These are phyloP conservation scores for Myiothlypis coronata DNA, from an alignment of 2,797 vertebrate genomes.

Conservation along the genomic window DNA sequence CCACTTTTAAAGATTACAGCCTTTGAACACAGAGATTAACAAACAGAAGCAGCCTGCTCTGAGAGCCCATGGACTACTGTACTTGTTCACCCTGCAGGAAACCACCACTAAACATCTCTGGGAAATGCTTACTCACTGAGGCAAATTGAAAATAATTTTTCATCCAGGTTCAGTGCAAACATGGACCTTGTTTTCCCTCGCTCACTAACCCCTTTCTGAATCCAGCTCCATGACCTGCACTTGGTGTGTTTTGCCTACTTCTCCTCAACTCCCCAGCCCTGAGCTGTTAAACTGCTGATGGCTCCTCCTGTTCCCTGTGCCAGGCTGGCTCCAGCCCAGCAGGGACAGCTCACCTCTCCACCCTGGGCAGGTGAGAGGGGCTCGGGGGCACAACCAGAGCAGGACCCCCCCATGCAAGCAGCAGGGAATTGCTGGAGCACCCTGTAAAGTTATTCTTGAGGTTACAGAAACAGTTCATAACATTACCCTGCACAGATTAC, in stretches of 20 bases:
- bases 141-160: not conserved
- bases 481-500: not conserved
- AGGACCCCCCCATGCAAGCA: not conserved
- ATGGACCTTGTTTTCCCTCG: not conserved
- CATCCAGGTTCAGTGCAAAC: not conserved
- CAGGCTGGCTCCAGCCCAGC: not conserved
- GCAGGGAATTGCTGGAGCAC: not conserved
- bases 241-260: not conserved
- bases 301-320: not conserved
- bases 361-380: not conserved
- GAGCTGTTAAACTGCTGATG: not conserved
- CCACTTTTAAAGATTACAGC: not conserved
- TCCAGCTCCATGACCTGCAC: not conserved
- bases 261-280: not conserved
- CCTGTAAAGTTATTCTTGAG: not conserved
- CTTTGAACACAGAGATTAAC: not conserved
- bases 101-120: not conserved
- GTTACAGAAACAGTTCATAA: not conserved
- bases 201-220: not conserved
- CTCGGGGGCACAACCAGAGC: not conserved
- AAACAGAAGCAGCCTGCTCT: not conserved
- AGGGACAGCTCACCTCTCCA: not conserved
- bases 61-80: not conserved
- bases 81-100: not conserved
- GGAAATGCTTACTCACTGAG: not conserved